These are phyloP conservation scores for Phymastichus coffea DNA, from an alignment of 1,140 invertebrate genomes.

Conservation along the genomic window DNA sequence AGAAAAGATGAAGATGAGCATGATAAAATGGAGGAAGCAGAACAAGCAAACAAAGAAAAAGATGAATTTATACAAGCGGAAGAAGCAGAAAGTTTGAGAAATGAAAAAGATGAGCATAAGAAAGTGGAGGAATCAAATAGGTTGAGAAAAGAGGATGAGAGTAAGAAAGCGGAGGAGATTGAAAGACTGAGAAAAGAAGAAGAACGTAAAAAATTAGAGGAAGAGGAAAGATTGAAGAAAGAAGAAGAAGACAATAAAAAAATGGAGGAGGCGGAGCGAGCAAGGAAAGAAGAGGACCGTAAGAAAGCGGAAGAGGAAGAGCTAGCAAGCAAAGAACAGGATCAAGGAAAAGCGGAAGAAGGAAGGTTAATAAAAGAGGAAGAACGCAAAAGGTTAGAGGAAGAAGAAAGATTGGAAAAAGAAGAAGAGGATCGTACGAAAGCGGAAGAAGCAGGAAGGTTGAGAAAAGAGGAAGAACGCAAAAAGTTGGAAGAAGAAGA, in stretches of 20 bases:
- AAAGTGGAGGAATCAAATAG: too few relatives aligned
- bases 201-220: not conserved
- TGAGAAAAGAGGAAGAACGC: not conserved
- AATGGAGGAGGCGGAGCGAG: constrained; percentile 4
- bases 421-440: not conserved
- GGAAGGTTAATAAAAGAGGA: constrained; percentile 24
- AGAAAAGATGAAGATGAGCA: constrained; percentile 9
- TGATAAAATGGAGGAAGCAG: constrained; percentile 1
- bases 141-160: constrained; percentile 8
- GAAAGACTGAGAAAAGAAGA: not conserved
- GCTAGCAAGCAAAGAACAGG: constrained; percentile 16
- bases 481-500: constrained; percentile 6
- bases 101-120: too few relatives aligned
- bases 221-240: not conserved
- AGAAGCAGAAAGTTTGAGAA: not conserved
- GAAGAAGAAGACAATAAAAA: constrained; percentile 14
- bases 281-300: constrained; percentile 15
- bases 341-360: constrained; percentile 21
- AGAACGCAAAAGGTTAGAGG: constrained; percentile 21
- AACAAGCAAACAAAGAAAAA: constrained; percentile 16
- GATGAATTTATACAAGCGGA: not conserved
- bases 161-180: not conserved
- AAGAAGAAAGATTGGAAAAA: constrained; percentile 19
- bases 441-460: not conserved
- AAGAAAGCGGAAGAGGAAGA: constrained; percentile 8